Base-by-base conservation (phyloP, 1,140 invertebrate species). In the Anastrepha ludens region DNA sequence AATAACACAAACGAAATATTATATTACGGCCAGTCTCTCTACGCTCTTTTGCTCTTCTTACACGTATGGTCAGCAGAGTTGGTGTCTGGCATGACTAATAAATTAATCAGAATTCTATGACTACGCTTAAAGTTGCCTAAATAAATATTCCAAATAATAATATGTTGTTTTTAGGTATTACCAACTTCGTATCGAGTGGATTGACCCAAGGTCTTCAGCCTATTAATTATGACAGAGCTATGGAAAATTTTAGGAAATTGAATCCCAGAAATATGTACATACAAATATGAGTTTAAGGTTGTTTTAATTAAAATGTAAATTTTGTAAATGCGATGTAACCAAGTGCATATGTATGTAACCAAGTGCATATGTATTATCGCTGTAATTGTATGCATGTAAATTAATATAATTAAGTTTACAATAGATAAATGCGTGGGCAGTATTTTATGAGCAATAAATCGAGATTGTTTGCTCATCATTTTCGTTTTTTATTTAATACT, bases 221-320 rank as follows among this genome's bases (percentile, higher is more conserved):
- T 20, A 81, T 58, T 55, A 81, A 55, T 55, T 6, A 55, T 55
- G 15, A 55, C 74, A 81, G 11, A 81, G 55, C n/a, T 81, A 55
- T 81, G 74, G 74, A 81, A 81, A 81, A 55, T 81, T 81, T 81
- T 9, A 20, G 15, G 11, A 81, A 81, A 81, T 55, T 55, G 20
- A 29, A 55, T 20, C 7, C 74, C 0, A 81, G 15, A 67, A 29
- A 7, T 29, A 67, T 67, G 8, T 81, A 29, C 9, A 3, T 81
- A 29, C n/a, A 74, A 41, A 70, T 44, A 70, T 41, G 11, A 65
- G 29, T 17, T 50, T 13, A n/a, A 74, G 6, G 41, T 50, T 55
- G 3, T 55, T 58, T 81, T n/a, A 55, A 81, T 20, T 11, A 20
- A 81, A 58, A 62, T 20, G n/a, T 55, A 55, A 55, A 50, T 17